Evolutionary conservation across 2,797 vertebrate genomes (phyloP), one percentile per base, ranked within the genome.

Genomic region (Xenentodon cancila): DNA sequence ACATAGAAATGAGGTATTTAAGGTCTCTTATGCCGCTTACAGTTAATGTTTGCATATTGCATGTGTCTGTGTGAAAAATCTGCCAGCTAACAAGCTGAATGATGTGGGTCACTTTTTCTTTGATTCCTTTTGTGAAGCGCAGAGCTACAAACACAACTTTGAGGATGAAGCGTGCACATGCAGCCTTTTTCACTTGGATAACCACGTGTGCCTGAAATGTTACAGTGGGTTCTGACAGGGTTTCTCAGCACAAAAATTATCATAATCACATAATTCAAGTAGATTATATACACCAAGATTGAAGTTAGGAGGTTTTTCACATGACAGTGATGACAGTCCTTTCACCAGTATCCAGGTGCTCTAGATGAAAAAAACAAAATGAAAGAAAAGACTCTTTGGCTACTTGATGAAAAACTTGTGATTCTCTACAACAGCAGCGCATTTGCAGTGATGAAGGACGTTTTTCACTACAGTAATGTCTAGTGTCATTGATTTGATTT

Each of bases 1-100:
- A 82, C 77, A 11, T 77, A 69, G 65, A 85, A 63, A 73, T 89
- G 85, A 91, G 89, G 89, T 91, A 91, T 87, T 79, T 89, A 73
- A 85, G 82, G 87, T 91, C 80, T 86, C 72, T 71, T 76, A 73
- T 79, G 81, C 66, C 56, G 77, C 63, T 73, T 58, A 62, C n/a
- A 25, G 45, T 57, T 47, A 57, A 64, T 53, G 59, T 77, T 53
- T 57, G 47, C 64, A 60, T 53, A 56, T 12, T 32, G 22, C 40
- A n/a, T n/a, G 21, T 62, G 59, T 73, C 53, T 73, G 58, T 42
- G 22, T 54, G 57, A 60, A 62, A 70, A 60, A 21, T 72, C 60
- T 53, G 48, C 48, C 62, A 55, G 58, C 21, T 67, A 57, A 72
- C 61, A 18, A 73, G 16, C 32, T 22, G 34, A 65, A 65, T 53